phyloP scores from a whole-genome alignment of 2,113 vertebrate genomes.

The Sminthopsis crassicaudata region DNA sequence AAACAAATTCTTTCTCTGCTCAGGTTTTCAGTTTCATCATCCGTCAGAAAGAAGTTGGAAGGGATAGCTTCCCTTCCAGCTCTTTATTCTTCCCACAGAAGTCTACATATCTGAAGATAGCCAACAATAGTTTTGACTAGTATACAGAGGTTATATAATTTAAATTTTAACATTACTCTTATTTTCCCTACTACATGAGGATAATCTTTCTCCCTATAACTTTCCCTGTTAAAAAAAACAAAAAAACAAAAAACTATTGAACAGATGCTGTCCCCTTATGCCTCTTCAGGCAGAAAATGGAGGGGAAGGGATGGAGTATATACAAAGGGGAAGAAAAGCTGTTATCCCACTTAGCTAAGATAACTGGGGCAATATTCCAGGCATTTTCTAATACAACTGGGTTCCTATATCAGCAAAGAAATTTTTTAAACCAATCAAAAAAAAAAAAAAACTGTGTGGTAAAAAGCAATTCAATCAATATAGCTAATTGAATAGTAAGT shows the following conservation, averaged over 20 bases:
- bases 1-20: not conserved
- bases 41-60: not conserved
- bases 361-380: not conserved
- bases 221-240: not conserved
- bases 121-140: not conserved
- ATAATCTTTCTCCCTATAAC: not conserved
- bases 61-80: not conserved
- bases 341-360: not conserved
- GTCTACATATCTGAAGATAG: not conserved
- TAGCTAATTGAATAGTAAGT: not conserved
- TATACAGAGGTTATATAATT: not conserved
- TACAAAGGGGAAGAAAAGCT: not conserved
- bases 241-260: not conserved
- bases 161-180: not conserved
- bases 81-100: not conserved
- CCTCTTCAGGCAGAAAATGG: not conserved
- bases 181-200: not conserved
- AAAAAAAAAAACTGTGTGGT: not conserved
- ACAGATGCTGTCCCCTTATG: not conserved
- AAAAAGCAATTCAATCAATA: not conserved
- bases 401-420: not conserved
- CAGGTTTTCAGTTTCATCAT: not conserved
- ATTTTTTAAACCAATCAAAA: not conserved
- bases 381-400: not conserved
- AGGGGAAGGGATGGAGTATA: not conserved